Base-by-base conservation (phyloP, 2,113 vertebrate genomes). In the Abramis brama region DNA sequence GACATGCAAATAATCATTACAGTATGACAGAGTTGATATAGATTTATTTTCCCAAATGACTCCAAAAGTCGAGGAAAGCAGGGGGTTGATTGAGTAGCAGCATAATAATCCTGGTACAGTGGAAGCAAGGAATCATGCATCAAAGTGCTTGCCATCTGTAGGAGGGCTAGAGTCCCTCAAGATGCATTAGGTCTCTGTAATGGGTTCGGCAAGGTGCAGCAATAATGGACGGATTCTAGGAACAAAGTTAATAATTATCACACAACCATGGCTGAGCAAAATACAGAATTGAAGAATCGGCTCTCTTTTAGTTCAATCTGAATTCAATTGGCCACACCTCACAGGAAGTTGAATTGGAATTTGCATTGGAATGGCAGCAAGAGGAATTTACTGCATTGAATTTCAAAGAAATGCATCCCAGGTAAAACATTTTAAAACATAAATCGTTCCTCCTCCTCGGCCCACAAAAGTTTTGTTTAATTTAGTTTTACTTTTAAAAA, bases 161-260 rank as follows among this genome's bases (percentile, higher is more conserved):
- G 33, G 82, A 60, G 66, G 78, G 77, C 36, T 17, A 0, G 33
- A 70, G 39, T 25, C 79, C 78, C 68, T 50, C 33, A 82, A 76
- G 85, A 86, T 74, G 79, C 73, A 86, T 82, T 82, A 74, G 43
- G 21, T 47, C 78, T 75, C 79, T 21, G 68, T 81, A 86, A 86
- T 82, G 79, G 78, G 39, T 82, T 75, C 68, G 71, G 68, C 62
- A 73, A 79, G 76, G 47, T 70, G 55, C 62, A 8, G 57, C 57
- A 55, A 55, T 82, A 86, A 85, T 79, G 75, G 77, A 57, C n/a
- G 5, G 39, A 74, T 80, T 73, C 78, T 71, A n/a, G 30, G 36
- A 73, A 71, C 36, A 55, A 55, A 79, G 17, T 60, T 82, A 82
- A 55, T 70, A 64, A 82, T 23, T 36, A 52, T 82, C 80, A 70